These are phyloP conservation scores for Timema podura DNA, from an alignment of 2,888 invertebrate species.

Conservation along the genomic window DNA sequence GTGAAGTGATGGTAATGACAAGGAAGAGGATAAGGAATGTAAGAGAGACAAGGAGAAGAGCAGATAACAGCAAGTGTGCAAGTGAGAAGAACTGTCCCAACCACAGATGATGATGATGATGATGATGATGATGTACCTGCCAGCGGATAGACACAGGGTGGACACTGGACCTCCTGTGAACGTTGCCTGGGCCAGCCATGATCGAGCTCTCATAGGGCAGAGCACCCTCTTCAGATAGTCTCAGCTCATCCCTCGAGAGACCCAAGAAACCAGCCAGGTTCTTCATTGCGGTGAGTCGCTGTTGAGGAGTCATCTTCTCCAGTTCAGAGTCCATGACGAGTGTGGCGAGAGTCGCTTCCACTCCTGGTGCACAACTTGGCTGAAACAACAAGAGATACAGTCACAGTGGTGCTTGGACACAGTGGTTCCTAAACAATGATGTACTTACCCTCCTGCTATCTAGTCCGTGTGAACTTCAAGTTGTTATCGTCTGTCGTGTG, in stretches of 20 bases:
- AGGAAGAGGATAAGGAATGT: too few relatives aligned
- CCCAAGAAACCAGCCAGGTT: conserved; percentile 69
- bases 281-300: conserved; percentile 63
- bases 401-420: too few relatives aligned
- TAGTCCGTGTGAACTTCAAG: too few relatives aligned
- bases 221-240: not conserved
- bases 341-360: conserved; percentile 57
- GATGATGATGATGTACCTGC: conserved; percentile 49
- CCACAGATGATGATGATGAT: too few relatives aligned
- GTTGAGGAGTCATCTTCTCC: conserved; percentile 57
- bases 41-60: too few relatives aligned
- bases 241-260: conserved; percentile 27
- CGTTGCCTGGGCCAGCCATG: conserved; percentile 52
- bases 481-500: too few relatives aligned
- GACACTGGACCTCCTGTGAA: conserved; percentile 46
- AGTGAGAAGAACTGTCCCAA: too few relatives aligned
- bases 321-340: conserved; percentile 65
- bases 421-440: too few relatives aligned
- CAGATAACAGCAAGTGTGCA: too few relatives aligned
- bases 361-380: conserved; percentile 45
- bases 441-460: too few relatives aligned
- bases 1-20: too few relatives aligned
- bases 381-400: conserved; percentile 34
- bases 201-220: conserved; percentile 39
- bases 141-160: conserved; percentile 49